Evolutionary conservation across 2,888 invertebrate genomes (phyloP).

Genomic region (Lepidonotus clava): DNA sequence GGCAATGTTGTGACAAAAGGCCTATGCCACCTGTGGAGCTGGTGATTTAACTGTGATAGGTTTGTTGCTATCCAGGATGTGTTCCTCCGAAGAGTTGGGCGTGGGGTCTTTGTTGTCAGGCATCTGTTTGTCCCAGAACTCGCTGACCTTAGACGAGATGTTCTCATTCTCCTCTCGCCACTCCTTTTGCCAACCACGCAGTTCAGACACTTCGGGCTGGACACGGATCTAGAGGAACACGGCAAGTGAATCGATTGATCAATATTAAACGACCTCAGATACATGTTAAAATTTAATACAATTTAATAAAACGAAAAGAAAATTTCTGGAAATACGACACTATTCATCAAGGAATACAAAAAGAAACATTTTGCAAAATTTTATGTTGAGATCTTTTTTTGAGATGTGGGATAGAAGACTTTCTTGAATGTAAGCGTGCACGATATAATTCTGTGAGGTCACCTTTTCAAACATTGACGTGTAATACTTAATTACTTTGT

Average conservation of each 20-base stretch:
- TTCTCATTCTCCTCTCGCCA: conserved; percentile 78
- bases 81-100: conserved; percentile 18
- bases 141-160: conserved; percentile 73
- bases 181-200: conserved; percentile 79
- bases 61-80: conserved; percentile 13
- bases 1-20: neutral
- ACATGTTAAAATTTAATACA: no score
- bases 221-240: conserved; percentile 71
- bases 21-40: neutral
- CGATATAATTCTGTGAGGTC: no score
- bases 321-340: no score
- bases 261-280: no score
- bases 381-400: no score
- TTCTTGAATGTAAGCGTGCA: no score
- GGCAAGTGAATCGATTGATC: neutral
- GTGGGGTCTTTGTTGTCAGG: conserved; percentile 54
- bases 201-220: conserved; percentile 77
- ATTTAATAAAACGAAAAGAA: no score
- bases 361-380: no score
- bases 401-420: no score
- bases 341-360: no score
- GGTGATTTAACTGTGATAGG: conserved; percentile 7
- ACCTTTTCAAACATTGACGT: no score
- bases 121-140: conserved; percentile 75
- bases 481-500: no score